phyloP scores from a whole-genome alignment of 2,797 vertebrate species.

The Pangasius macronema region DNA sequence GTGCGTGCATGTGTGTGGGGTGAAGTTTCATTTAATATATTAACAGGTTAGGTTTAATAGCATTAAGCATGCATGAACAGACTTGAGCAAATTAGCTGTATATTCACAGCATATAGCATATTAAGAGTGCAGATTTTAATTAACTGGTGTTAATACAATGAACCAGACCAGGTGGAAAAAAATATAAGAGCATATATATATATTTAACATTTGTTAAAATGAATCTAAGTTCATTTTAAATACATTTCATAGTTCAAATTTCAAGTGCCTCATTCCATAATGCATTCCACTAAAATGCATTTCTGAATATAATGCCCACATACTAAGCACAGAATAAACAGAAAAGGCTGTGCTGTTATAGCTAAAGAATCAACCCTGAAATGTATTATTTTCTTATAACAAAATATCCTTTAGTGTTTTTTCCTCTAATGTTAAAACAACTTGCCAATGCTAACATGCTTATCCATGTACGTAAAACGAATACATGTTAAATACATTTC shows the following conservation, averaged over 20 bases:
- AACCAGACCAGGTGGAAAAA: background rate
- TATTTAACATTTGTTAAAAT: background rate
- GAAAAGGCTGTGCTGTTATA: background rate
- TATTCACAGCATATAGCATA: background rate
- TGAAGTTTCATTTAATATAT: conserved; percentile 67
- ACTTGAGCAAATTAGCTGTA: background rate
- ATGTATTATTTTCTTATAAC: background rate
- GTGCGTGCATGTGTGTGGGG: conserved; percentile 20
- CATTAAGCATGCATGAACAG: conserved; percentile 39
- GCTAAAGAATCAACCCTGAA: background rate
- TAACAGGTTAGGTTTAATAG: conserved; percentile 67
- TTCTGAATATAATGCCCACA: background rate
- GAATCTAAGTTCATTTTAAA: background rate
- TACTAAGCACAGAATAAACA: background rate
- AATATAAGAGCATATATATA: background rate
- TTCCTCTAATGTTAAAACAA: background rate
- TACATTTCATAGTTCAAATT: background rate
- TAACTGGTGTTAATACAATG: conserved; percentile 48
- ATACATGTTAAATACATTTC: background rate
- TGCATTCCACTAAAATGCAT: background rate
- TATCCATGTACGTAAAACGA: no score
- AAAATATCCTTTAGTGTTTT: background rate
- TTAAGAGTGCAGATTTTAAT: conserved; percentile 42
- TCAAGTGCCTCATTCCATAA: background rate
- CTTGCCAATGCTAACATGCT: background rate